phyloP scores from a whole-genome alignment of 30 jellyfish, hydroid and myxozoan species.

The Hydractinia symbiolongicarpus region DNA sequence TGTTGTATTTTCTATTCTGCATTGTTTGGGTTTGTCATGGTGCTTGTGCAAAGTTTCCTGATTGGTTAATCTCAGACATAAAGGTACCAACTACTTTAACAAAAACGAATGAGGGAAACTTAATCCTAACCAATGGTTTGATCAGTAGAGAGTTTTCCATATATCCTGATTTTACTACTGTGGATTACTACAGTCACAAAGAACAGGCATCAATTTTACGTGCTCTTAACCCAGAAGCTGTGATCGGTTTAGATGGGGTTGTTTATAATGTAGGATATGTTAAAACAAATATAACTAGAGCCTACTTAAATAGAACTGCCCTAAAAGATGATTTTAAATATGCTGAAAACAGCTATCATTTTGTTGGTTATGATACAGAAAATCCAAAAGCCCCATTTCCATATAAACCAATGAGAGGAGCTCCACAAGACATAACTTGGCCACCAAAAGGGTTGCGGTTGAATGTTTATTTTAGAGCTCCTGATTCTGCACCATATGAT shows the following conservation, averaged over 20 bases:
- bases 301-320: conserved; percentile 35
- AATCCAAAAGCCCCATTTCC: conserved; percentile 24
- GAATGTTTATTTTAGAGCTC: conserved; percentile 28
- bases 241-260: conserved; percentile 17
- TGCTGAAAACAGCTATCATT: conserved; percentile 16
- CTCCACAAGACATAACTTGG: conserved; percentile 25
- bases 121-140: conserved; percentile 18
- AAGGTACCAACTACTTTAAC: background rate
- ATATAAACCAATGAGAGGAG: conserved; percentile 35
- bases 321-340: background rate
- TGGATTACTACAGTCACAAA: conserved; percentile 23
- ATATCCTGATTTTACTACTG: conserved; percentile 27
- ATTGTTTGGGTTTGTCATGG: too few species aligned
- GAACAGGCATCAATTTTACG: conserved; percentile 24
- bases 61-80: conserved; percentile 26
- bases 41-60: conserved; percentile 23
- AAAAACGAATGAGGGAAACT: conserved; percentile 13
- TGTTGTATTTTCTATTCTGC: too few species aligned
- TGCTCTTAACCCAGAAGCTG: conserved; percentile 38
- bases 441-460: conserved; percentile 32
- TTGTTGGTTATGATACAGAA: conserved; percentile 13
- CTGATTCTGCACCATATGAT: conserved; percentile 21
- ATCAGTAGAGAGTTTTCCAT: conserved; percentile 17
- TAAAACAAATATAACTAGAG: conserved; percentile 20
- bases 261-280: conserved; percentile 30